Percentiles rank a stretch among this genome's conserved stretches.
Conservation (phyloP, 1,140 invertebrate genomes). For the Magallana angulata region DNA sequence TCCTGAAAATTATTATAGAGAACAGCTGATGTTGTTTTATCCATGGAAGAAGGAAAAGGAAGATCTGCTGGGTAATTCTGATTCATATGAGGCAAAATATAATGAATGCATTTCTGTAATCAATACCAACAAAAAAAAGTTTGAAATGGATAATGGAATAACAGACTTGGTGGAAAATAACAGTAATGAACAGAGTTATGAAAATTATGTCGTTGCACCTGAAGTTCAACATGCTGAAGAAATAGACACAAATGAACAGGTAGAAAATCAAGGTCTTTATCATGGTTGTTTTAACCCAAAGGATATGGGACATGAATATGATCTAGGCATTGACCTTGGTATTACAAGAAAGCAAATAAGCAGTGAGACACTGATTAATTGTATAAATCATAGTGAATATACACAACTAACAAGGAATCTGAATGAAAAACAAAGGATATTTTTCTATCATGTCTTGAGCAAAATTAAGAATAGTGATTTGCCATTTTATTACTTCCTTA, state of each 20-base stretch:
- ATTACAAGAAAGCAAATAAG: background rate
- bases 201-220: conserved; percentile 21
- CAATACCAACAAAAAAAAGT: background rate
- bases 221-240: conserved; percentile 11
- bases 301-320: too few relatives aligned
- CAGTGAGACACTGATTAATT: background rate
- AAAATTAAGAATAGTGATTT: conserved; percentile 33
- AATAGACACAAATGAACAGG: background rate
- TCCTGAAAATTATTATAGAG: conserved; percentile 38
- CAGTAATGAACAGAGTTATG: conserved; percentile 1
- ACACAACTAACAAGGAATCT: background rate
- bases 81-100: conserved; percentile 39
- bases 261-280: background rate
- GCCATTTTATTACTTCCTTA: conserved; percentile 42
- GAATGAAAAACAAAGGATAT: conserved; percentile 48
- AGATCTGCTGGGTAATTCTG: conserved; percentile 39
- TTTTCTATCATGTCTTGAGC: conserved; percentile 45
- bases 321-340: background rate
- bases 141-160: background rate
- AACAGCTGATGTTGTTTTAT: conserved; percentile 46
- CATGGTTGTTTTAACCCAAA: conserved; percentile 41
- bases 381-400: conserved; percentile 43
- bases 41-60: conserved; percentile 56
- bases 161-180: background rate
- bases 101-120: background rate